Conservation (phyloP, 2,113 vertebrate genomes). For the Bufo bufo region DNA sequence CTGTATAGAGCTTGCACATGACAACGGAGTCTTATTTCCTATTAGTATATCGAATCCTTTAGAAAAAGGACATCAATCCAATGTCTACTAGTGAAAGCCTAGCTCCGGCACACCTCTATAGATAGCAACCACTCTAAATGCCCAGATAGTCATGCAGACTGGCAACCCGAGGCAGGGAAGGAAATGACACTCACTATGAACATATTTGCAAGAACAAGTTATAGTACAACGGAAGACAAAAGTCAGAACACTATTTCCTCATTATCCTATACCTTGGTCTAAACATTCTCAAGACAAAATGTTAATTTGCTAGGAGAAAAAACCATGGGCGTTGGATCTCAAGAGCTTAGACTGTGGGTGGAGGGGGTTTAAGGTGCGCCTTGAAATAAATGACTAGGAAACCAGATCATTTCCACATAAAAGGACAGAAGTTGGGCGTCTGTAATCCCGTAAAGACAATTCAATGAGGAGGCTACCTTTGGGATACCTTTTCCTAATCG, state of each 20-base stretch:
- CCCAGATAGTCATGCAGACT: background rate
- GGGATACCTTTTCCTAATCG: slow-evolving; percentile 38
- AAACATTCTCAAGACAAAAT: slow-evolving; percentile 27
- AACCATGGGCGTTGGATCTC: slow-evolving; percentile 45
- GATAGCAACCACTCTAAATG: background rate
- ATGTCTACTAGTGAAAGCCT: background rate
- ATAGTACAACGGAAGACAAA: background rate
- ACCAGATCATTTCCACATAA: slow-evolving; percentile 54
- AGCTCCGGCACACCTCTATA: background rate
- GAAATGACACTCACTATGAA: background rate
- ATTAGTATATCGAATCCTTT: background rate
- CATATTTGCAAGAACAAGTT: background rate
- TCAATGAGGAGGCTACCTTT: slow-evolving; percentile 43
- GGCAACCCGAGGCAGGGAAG: background rate
- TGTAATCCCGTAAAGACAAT: slow-evolving; percentile 46
- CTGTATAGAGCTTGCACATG: background rate
- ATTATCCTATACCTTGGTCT: background rate
- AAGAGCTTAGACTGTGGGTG: slow-evolving; percentile 37
- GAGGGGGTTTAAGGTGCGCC: slow-evolving; percentile 53
- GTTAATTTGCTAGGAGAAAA: slow-evolving; percentile 37
- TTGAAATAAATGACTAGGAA: slow-evolving; percentile 49
- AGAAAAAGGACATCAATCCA: background rate
- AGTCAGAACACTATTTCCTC: slow-evolving; percentile 25
- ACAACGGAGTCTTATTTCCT: background rate
- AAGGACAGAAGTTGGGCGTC: slow-evolving; percentile 44